Conservation (phyloP, 2,888 invertebrate species). For the Minunthozetes semirufus region DNA sequence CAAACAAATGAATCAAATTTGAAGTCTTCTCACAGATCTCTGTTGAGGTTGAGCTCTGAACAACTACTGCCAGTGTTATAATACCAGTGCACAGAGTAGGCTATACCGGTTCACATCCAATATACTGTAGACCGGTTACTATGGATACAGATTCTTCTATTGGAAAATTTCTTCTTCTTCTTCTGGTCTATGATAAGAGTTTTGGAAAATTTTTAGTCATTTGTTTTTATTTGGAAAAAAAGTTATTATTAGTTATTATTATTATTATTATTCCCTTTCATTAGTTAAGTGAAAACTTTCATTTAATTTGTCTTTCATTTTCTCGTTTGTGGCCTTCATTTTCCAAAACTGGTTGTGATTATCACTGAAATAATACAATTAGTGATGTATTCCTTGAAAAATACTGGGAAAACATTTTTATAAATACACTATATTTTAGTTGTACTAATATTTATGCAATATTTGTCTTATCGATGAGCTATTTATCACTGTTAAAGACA, state of each 20-base stretch:
- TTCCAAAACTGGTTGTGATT: background rate
- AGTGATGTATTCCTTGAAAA: constrained; percentile 11
- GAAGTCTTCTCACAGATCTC: background rate
- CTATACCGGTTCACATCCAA: constrained; percentile 1
- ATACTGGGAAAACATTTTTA: background rate
- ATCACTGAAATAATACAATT: constrained; percentile 2
- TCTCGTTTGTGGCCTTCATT: background rate
- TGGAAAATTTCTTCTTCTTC: background rate
- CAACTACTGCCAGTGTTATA: background rate
- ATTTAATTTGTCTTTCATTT: too few relatives aligned
- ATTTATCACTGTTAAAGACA: too few relatives aligned
- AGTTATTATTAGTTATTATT: too few relatives aligned
- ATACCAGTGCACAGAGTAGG: background rate
- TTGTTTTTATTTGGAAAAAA: too few relatives aligned
- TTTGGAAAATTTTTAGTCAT: too few relatives aligned
- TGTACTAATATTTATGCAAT: too few relatives aligned
- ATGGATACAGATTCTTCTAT: background rate
- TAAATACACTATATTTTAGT: too few relatives aligned
- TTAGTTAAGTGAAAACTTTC: too few relatives aligned
- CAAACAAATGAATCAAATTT: background rate
- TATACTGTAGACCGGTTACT: background rate
- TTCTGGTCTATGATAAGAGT: too few relatives aligned
- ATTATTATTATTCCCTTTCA: too few relatives aligned
- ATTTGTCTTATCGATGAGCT: too few relatives aligned
- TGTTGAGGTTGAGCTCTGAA: background rate